Evolutionary conservation across 2,113 vertebrate genomes (phyloP).

Genomic region (Limnothrissa miodon): DNA sequence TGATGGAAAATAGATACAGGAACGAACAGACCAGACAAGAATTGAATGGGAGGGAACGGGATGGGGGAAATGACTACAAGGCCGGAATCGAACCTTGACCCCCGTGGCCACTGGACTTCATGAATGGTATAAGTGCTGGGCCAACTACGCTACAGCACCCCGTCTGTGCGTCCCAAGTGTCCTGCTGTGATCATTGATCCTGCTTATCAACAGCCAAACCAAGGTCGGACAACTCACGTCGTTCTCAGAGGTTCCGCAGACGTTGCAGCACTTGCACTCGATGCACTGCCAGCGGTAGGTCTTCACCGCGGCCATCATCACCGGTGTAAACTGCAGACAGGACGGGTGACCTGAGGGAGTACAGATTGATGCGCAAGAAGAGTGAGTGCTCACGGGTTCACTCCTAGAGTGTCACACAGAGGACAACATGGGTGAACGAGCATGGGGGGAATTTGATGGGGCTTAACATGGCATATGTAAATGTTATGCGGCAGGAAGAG

Average conservation of each 20-base stretch:
- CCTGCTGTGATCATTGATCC: background rate
- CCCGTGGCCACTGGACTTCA: too few species aligned
- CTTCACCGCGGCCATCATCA: constrained; percentile 97
- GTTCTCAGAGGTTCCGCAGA: constrained; percentile 94
- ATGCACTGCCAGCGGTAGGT: constrained; percentile 98
- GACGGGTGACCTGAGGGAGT: constrained; percentile 81
- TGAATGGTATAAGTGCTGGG: too few species aligned
- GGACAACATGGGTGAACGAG: background rate
- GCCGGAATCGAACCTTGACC: too few species aligned
- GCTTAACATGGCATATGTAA: too few species aligned
- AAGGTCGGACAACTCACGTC: constrained; percentile 73
- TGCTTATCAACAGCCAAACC: background rate
- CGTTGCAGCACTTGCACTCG: constrained; percentile 97
- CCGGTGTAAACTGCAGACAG: constrained; percentile 93
- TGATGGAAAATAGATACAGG: too few species aligned
- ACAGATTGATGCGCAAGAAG: too few species aligned
- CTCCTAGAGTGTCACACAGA: background rate
- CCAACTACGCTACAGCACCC: too few species aligned
- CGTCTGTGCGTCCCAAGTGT: too few species aligned
- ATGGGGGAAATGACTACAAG: too few species aligned
- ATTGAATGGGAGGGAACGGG: too few species aligned
- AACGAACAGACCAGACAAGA: too few species aligned
- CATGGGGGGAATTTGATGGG: background rate
- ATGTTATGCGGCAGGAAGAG: background rate
- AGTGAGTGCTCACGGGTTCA: too few species aligned